Base-by-base conservation (phyloP, 2,888 invertebrate genomes). In the Erebia palarica region DNA sequence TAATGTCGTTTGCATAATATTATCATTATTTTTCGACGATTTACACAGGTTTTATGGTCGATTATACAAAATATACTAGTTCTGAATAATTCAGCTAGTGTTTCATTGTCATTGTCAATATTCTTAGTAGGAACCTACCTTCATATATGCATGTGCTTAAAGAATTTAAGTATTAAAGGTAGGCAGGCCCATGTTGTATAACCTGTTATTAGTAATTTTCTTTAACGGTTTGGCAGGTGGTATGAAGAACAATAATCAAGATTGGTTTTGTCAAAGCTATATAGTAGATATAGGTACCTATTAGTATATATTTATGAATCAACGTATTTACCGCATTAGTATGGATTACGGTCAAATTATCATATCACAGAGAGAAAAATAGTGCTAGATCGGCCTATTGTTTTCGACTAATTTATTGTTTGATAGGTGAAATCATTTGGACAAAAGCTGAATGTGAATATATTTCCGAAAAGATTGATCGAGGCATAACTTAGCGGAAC, bases 71-170 rank as follows among this genome's bases (percentile, higher is more conserved):
- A 63, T 63, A 63, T 49, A 21, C 63, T 21, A 63, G 14, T 21
- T 63, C 21, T 21, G 1, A 44, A 18, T 47, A 16, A 2, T 10
- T 51, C 51, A 5, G 44, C 36, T 16, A 60, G 4, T 18, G 14
- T 63, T 49, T 63, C 63, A 63, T 63, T 63, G 49, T 47, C 63
- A 63, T 0, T 63, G 49, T 63, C 63, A 47, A 13, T 21, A 13
- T 18, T 55, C 16, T 9, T 55, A 16, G 8, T 10, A 16, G n/a
- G 5, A 8, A 53, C 3, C 55, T 55, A 10, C 10, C 18, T 18
- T 9, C 36, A 36, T 36, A 36, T 7, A 36, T 4, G 27, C 3
- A 2, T 27, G 36, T 36, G 7, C 36, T 36, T 36, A 5, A 7
- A 36, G 27, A 36, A 36, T 36, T 36, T 36, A 36, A 36, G 36